Evolutionary conservation across 2,797 vertebrate genomes (phyloP).

Genomic region (Chaetophractus vellerosus): DNA sequence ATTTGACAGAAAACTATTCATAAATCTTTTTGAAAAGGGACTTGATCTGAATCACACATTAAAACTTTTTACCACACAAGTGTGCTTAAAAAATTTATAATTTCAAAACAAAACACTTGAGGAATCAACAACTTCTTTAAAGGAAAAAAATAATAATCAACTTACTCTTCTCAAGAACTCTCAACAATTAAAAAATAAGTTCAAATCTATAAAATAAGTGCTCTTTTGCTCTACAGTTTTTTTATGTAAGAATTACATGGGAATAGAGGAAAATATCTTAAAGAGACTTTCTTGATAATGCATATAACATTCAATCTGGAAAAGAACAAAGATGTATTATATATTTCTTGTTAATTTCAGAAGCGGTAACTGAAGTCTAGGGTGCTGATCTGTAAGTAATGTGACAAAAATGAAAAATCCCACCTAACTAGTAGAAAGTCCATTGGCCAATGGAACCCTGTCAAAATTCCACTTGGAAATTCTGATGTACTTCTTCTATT

Average conservation of each 20-base stretch:
- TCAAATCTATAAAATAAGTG: conserved; percentile 86
- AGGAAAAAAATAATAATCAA: conserved; percentile 71
- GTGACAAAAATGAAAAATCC: conserved; percentile 96
- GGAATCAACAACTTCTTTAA: conserved; percentile 69
- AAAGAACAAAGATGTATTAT: conserved; percentile 93
- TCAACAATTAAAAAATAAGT: conserved; percentile 85
- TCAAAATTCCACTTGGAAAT: conserved; percentile 95
- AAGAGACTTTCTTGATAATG: conserved; percentile 94
- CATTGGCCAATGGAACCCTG: conserved; percentile 94
- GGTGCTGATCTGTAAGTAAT: conserved; percentile 94
- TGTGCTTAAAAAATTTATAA: conserved; percentile 72
- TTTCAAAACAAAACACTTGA: conserved; percentile 69
- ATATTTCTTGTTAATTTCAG: conserved; percentile 96
- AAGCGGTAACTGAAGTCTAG: conserved; percentile 94
- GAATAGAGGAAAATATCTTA: conserved; percentile 85
- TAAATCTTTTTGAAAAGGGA: conserved; percentile 66
- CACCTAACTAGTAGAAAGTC: conserved; percentile 94
- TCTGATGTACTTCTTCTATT: conserved; percentile 93
- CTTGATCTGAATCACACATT: conserved; percentile 75
- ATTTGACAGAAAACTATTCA: conserved; percentile 80
- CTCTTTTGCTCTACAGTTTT: conserved; percentile 83
- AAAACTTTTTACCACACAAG: conserved; percentile 81
- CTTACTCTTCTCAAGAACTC: conserved; percentile 73
- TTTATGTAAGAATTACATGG: conserved; percentile 84
- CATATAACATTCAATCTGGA: conserved; percentile 96